Evolutionary conservation across 2,113 vertebrate species (phyloP).

Genomic region (Sinocyclocheilus rhinocerous): DNA sequence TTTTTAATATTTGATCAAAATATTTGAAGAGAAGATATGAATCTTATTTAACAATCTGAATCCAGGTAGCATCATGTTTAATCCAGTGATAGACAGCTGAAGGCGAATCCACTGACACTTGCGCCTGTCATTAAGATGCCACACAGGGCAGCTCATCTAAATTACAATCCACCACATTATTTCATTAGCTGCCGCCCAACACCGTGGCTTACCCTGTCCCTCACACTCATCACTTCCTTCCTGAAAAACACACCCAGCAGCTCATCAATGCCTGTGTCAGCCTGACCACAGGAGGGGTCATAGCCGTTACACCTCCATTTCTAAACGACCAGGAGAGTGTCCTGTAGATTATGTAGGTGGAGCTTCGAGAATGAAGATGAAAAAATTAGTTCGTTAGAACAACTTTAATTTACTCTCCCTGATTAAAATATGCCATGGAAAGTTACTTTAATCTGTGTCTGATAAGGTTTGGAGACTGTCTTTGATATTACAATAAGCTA

Average conservation of each 20-base stretch:
- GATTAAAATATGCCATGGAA: not conserved
- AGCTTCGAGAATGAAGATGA: not conserved
- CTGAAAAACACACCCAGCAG: not conserved
- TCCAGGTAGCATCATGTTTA: constrained; percentile 86
- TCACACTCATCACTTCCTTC: not conserved
- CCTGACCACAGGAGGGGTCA: not conserved
- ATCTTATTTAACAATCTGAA: not conserved
- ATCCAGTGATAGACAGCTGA: constrained; percentile 95
- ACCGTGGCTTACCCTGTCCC: constrained; percentile 76
- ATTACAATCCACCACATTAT: constrained; percentile 88
- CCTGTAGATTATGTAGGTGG: not conserved
- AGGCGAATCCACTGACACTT: constrained; percentile 83
- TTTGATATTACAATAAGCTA: not conserved
- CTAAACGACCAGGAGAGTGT: not conserved
- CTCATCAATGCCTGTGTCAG: not conserved
- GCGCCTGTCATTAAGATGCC: constrained; percentile 90
- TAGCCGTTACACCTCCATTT: constrained; percentile 4
- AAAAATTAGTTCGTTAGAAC: not conserved
- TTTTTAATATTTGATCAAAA: not conserved
- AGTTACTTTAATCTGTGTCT: not conserved
- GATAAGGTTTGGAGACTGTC: not conserved
- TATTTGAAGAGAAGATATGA: not conserved
- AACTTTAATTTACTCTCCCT: not conserved
- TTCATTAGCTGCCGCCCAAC: constrained; percentile 81
- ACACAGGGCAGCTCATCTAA: constrained; percentile 86